These are phyloP conservation scores for Heliconius aoede DNA, from an alignment of 2,888 invertebrate species.

Conservation along the genomic window DNA sequence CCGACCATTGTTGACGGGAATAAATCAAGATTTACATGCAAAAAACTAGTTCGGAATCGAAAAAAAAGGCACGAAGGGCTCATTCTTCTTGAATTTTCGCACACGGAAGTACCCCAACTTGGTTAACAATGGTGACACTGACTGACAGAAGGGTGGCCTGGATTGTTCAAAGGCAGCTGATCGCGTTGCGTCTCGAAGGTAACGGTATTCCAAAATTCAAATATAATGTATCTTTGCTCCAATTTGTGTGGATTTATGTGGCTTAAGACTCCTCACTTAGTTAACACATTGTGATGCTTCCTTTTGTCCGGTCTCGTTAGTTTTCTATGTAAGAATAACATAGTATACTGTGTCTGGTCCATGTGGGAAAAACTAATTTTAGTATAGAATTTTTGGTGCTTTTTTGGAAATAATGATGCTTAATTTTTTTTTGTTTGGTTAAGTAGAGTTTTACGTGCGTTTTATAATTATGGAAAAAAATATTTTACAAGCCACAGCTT, in stretches of 20 bases:
- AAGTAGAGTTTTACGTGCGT: background rate
- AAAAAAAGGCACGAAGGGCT: conserved; percentile 58
- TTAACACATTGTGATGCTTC: conserved; percentile 20
- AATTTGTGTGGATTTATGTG: conserved; percentile 55
- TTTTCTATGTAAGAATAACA: background rate
- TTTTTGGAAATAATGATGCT: background rate
- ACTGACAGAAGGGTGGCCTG: conserved; percentile 69
- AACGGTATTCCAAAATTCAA: conserved; percentile 47
- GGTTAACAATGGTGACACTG: conserved; percentile 72
- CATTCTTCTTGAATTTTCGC: conserved; percentile 69
- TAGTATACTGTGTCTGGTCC: conserved; percentile 5
- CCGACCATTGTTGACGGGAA: conserved; percentile 81
- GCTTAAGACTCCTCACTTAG: conserved; percentile 39
- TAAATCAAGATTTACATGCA: conserved; percentile 80
- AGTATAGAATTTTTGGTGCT: background rate
- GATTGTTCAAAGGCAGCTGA: conserved; percentile 71
- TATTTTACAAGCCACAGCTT: background rate
- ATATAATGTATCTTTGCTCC: conserved; percentile 50
- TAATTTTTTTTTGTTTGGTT: background rate
- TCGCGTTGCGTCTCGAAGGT: conserved; percentile 52
- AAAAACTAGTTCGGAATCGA: conserved; percentile 71
- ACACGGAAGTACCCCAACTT: conserved; percentile 76
- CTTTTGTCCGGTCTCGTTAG: conserved; percentile 12
- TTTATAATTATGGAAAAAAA: background rate
- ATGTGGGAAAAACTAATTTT: conserved; percentile 13